Evolutionary conservation across 2,888 invertebrate genomes (phyloP).

Genomic region (Drosophila ezoana): DNA sequence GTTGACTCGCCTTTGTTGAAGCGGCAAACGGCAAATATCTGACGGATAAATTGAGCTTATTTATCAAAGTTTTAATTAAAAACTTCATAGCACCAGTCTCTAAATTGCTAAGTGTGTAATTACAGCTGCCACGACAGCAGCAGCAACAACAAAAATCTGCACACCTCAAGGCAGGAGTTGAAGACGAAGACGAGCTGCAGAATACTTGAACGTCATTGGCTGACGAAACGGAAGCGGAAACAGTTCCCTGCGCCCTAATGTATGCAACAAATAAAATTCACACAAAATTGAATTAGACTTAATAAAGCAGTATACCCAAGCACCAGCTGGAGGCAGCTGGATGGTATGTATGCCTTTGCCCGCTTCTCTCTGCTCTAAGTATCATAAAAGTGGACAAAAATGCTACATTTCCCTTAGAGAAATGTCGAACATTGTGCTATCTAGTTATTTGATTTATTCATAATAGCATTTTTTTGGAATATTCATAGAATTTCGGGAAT

Average conservation of each 20-base stretch:
- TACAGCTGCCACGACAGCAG: constrained; percentile 59
- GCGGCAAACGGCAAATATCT: constrained; percentile 60
- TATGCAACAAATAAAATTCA: constrained; percentile 71
- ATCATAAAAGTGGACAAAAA: too few relatives aligned
- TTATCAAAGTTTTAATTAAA: constrained; percentile 79
- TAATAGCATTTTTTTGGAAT: too few relatives aligned
- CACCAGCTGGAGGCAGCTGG: constrained; percentile 49
- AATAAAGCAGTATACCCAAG: constrained; percentile 61
- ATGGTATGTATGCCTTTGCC: constrained; percentile 7
- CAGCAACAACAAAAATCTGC: constrained; percentile 13
- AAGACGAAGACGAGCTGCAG: constrained; percentile 16
- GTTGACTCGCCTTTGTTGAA: constrained; percentile 29
- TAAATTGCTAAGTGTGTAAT: constrained; percentile 73
- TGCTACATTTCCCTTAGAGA: too few relatives aligned
- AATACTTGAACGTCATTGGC: constrained; percentile 28
- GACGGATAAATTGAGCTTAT: constrained; percentile 75
- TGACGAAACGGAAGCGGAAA: constrained; percentile 5
- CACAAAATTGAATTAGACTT: constrained; percentile 74
- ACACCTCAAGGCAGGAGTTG: constrained; percentile 22
- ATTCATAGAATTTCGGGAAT: too few relatives aligned
- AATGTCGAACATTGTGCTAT: too few relatives aligned
- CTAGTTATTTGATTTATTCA: too few relatives aligned
- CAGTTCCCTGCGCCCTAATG: constrained; percentile 45
- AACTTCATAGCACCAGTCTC: constrained; percentile 63
- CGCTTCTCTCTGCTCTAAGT: neutral